A percentile compares a stretch with the other conserved stretches of the same genome.
phyloP scores from a whole-genome alignment of 2,888 invertebrate genomes.

The Stenotaenia linearis region DNA sequence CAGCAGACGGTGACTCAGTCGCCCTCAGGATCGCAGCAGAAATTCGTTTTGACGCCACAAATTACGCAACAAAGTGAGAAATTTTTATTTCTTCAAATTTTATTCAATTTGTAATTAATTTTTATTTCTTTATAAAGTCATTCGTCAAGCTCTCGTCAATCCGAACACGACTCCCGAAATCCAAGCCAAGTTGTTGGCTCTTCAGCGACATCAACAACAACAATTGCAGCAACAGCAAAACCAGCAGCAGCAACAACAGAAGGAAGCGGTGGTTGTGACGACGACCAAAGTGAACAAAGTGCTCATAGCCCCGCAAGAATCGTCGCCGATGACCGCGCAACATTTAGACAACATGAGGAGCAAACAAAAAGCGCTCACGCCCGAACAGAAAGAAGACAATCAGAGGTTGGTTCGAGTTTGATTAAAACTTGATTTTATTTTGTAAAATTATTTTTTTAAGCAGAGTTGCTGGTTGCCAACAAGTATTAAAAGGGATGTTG shows the following conservation, averaged over 20 bases:
- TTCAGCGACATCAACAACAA: conserved; percentile 67
- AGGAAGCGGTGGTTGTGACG: conserved; percentile 33
- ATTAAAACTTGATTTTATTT: not conserved
- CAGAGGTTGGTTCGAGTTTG: conserved; percentile 41
- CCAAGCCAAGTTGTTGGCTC: conserved; percentile 79
- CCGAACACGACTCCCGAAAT: conserved; percentile 87
- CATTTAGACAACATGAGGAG: conserved; percentile 36
- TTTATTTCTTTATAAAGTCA: conserved; percentile 65
- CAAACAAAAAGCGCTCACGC: conserved; percentile 40
- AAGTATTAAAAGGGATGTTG: conserved; percentile 43
- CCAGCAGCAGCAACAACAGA: conserved; percentile 38
- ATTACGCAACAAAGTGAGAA: conserved; percentile 87
- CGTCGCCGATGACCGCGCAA: conserved; percentile 1
- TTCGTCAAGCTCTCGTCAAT: conserved; percentile 84
- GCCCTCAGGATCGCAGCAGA: conserved; percentile 47
- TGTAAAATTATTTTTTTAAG: conserved; percentile 6
- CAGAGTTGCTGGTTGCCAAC: conserved; percentile 45
- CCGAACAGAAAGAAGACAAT: conserved; percentile 47
- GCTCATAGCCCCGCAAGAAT: not conserved
- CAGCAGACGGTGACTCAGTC: conserved; percentile 47
- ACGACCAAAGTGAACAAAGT: conserved; percentile 31
- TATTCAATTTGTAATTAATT: not conserved
- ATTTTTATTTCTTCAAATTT: not conserved
- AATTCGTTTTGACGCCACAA: conserved; percentile 83
- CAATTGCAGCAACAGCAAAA: conserved; percentile 54